Base-by-base conservation (phyloP, 2,888 invertebrate species). In the Aphelenchoides bicaudatus region DNA sequence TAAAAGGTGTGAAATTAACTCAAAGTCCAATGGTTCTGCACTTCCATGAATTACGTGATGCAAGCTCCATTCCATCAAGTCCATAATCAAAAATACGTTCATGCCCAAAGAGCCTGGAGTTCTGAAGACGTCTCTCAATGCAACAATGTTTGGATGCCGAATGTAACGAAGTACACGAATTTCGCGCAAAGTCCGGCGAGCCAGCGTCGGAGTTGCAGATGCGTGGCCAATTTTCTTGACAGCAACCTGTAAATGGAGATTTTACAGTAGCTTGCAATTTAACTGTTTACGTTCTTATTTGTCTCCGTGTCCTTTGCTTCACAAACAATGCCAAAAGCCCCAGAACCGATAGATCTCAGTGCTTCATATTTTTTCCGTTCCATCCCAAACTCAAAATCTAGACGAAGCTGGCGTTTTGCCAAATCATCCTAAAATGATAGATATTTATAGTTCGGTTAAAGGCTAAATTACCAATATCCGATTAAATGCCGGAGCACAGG, bases 181-280 rank as follows among this genome's bases (percentile, higher is more conserved):
- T 59, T 75, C 75, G 23, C 75, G 63, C 43, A 75, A 63, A 6
- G 73, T 75, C 27, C 75, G 58, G 49, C 74, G 52, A 1, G 74
- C 73, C 6, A 74, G 63, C 4, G 75, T 75, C 28, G 75, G 75
- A 13, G 75, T 75, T 4, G 75, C 74, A 0, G 74, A 74, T 1
- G 75, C 75, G 50, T 75, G 75, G 1, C 71, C 73, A 39, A 75
- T 71, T 49, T 75, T 75, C 58, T 75, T 75, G 21, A 75, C 70
- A 25, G 75, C 75, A 8, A 75, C 73, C 70, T 72, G 21, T 8
- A 63, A 29, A 51, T 23, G 30, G 49, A 10, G 34, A 34, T 10
- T n/a, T n/a, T n/a, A 34, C 34, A 34, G n/a, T 34, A 10, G 10
- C 34, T n/a, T 10, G n/a, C 34, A 10, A n/a, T n/a, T 23, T 6